Percentiles rank a stretch among this genome's conserved stretches.
Evolutionary conservation across 2,113 vertebrate genomes (phyloP).

Genomic region (Tapirus terrestris): DNA sequence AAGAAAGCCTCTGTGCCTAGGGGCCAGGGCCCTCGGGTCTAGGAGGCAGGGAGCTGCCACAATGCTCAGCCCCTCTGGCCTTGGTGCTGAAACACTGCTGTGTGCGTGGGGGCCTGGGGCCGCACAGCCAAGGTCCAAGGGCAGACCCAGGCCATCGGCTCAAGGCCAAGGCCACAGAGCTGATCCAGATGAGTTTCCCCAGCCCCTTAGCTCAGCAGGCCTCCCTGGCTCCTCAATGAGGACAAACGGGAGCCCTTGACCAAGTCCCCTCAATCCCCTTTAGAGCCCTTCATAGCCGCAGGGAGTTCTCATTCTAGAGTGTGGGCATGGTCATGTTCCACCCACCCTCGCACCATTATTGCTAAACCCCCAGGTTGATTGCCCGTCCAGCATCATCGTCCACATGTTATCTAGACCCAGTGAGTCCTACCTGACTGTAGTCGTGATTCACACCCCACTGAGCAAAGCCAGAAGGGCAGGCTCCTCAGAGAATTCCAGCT

Average conservation of each 20-base stretch:
- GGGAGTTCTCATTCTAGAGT: background rate
- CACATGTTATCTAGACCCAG: rapidly evolving
- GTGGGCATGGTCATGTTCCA: rapidly evolving
- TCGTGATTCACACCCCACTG: rapidly evolving
- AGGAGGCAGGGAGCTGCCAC: background rate
- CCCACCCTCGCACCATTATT: background rate
- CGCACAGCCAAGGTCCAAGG: background rate
- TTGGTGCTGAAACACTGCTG: background rate
- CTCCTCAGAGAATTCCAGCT: background rate
- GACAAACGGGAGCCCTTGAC: background rate
- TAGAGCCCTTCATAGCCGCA: rapidly evolving
- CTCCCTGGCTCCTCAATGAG: background rate
- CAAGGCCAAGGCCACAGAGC: background rate
- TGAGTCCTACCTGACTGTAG: rapidly evolving
- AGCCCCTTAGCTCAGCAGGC: background rate
- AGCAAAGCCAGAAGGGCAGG: background rate
- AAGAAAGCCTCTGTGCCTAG: background rate
- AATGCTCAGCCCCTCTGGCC: background rate
- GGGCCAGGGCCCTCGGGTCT: too few species aligned
- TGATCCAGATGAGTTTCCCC: rapidly evolving
- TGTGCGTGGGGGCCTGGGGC: rapidly evolving
- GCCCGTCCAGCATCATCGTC: rapidly evolving
- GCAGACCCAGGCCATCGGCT: background rate
- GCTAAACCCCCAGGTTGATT: background rate
- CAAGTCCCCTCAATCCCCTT: rapidly evolving